Base-by-base conservation (phyloP, 2,797 vertebrate species). In the Phoebastria nigripes region DNA sequence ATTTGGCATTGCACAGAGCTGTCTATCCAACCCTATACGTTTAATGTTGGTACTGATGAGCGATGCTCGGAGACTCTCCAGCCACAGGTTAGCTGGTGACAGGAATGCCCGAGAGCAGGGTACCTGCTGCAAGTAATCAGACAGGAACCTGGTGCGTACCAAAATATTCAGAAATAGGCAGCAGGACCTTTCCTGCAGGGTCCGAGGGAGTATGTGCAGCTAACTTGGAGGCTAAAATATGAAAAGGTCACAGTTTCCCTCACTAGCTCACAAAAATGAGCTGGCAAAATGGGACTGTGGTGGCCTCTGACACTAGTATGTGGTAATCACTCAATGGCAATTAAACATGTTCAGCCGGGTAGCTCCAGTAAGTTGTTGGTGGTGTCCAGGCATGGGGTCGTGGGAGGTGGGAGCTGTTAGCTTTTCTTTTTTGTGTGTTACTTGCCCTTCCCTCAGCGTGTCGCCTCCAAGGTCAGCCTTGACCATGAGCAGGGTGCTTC, bases 81-180 rank as follows among this genome's bases (percentile, higher is more conserved):
- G 78, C 44, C 83, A 19, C 55, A 62, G 73, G 82, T 67, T 79
- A 70, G 20, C 25, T n/a, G 70, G 76, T 85, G 56, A 52, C 67
- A 52, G 79, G 51, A 77, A 65, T 92, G 80, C 61, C 70, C 78
- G 81, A 54, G 63, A 87, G 91, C 13, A 58, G 70, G 46, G 54
- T n/a, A 76, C 49, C 51, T 96, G 61, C 67, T 86, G 70, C 16
- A n/a, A 78, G 74, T 72, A 90, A 87, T 94, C 52, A 63, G 51
- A 35, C 78, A 92, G 73, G 85, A 82, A 82, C 52, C 77, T 86
- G 39, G 33, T 61, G 46, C 20, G 7, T 70, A 25, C 31, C 31
- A 8, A 91, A 91, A 96, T 87, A 91, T 61, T 96, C 71, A 67
- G 93, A 97, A 96, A 93, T 67, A 95, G 90, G 95, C 91, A 92